A percentile compares a stretch with the other conserved stretches of the same genome.
Conservation (phyloP, 1,140 invertebrate species). For the Zaprionus tsacasi region DNA sequence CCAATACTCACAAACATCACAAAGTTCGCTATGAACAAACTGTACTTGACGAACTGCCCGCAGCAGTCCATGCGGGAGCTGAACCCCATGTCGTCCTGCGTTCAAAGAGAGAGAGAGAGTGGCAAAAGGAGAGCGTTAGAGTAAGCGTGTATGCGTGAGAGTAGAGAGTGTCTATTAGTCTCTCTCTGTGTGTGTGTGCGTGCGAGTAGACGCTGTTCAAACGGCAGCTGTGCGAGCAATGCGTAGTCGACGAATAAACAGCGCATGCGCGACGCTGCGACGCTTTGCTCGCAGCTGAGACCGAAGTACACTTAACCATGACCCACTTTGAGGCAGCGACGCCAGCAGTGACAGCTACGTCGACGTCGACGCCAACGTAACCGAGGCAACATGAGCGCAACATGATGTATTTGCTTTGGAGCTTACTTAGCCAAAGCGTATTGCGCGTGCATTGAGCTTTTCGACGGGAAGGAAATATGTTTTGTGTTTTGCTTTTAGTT, state of each 20-base stretch:
- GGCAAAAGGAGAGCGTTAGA: background rate
- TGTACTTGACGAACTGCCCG: constrained; percentile 92
- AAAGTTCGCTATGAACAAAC: constrained; percentile 92
- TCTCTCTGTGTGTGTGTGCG: background rate
- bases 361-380: constrained; percentile 44
- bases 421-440: constrained; percentile 24
- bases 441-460: constrained; percentile 25
- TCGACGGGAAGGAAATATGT: constrained; percentile 2
- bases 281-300: constrained; percentile 32
- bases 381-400: constrained; percentile 42
- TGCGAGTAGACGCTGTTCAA: constrained; percentile 28
- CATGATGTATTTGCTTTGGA: constrained; percentile 28
- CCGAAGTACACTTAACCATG: constrained; percentile 81
- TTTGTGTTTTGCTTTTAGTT: background rate
- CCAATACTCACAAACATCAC: constrained; percentile 92
- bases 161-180: background rate
- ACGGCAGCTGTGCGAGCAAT: constrained; percentile 42
- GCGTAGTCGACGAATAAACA: constrained; percentile 41
- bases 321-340: constrained; percentile 61
- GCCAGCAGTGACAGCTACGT: constrained; percentile 12
- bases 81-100: constrained; percentile 87
- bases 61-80: constrained; percentile 91
- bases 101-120: constrained; percentile 28
- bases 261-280: constrained; percentile 45
- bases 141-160: background rate